phyloP scores from a whole-genome alignment of 2,888 invertebrate species.

The Netelia inedita region DNA sequence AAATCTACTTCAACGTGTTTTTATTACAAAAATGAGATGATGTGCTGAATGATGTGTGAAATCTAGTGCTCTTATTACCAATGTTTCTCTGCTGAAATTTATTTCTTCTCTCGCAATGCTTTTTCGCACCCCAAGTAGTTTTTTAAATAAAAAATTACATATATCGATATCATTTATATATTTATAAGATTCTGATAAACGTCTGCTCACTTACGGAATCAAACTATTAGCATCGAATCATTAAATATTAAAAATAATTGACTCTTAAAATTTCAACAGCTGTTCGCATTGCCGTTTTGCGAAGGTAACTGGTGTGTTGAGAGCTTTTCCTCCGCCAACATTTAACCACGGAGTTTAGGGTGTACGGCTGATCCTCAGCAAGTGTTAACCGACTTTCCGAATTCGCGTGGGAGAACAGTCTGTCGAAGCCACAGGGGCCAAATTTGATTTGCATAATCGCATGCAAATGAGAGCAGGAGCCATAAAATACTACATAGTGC shows the following conservation, averaged over 20 bases:
- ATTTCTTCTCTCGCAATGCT: no score
- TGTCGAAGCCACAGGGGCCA: slow-evolving; percentile 40
- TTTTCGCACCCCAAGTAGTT: no score
- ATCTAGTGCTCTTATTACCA: no score
- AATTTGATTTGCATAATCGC: slow-evolving; percentile 75
- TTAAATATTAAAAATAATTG: slow-evolving; percentile 12
- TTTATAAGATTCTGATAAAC: no score
- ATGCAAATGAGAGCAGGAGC: slow-evolving; percentile 67
- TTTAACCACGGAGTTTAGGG: slow-evolving; percentile 14
- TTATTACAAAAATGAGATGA: slow-evolving; percentile 15
- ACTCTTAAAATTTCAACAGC: slow-evolving; percentile 38
- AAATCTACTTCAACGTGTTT: slow-evolving; percentile 35
- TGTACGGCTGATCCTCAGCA: slow-evolving; percentile 24
- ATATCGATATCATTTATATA: no score
- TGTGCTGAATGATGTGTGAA: no score
- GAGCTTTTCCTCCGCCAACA: slow-evolving; percentile 54
- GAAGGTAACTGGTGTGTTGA: slow-evolving; percentile 14
- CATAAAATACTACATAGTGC: slow-evolving; percentile 59
- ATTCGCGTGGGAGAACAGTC: slow-evolving; percentile 61
- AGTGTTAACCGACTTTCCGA: slow-evolving; percentile 62
- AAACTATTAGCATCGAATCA: neutral
- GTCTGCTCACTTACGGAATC: no score
- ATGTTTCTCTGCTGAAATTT: no score
- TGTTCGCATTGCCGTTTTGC: slow-evolving; percentile 22
- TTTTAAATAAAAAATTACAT: no score